phyloP scores from a whole-genome alignment of 2,797 vertebrate species.

The Zenarchopterus dispar region DNA sequence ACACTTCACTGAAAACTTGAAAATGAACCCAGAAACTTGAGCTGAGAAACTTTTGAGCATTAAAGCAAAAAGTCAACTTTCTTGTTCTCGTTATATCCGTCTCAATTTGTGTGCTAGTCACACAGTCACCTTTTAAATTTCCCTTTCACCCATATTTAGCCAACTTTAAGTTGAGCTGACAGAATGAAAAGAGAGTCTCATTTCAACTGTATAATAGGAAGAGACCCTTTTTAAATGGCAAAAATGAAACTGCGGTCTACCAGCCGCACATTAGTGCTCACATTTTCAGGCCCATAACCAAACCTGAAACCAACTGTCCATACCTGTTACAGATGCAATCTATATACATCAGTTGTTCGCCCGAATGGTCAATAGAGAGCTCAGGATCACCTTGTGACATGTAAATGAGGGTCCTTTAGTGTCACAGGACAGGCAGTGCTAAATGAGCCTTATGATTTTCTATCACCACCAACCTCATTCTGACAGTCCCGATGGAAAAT shows the following conservation, averaged over 20 bases:
- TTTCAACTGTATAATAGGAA: conserved; percentile 72
- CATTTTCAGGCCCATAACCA: conserved; percentile 64
- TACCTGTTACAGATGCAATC: conserved; percentile 75
- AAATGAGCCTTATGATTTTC: conserved; percentile 66
- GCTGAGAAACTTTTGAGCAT: conserved; percentile 12
- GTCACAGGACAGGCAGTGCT: conserved; percentile 41
- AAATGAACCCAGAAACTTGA: conserved; percentile 1
- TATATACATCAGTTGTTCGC: conserved; percentile 71
- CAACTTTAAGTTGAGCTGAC: conserved; percentile 61
- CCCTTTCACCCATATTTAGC: conserved; percentile 56
- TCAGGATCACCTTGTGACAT: conserved; percentile 80
- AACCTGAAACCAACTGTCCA: conserved; percentile 74
- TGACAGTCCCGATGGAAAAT: conserved; percentile 20
- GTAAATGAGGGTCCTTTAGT: conserved; percentile 69
- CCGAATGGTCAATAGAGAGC: conserved; percentile 59
- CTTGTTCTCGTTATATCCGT: conserved; percentile 34
- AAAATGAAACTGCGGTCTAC: conserved; percentile 67
- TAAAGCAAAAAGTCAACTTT: conserved; percentile 5
- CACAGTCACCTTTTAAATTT: conserved; percentile 60
- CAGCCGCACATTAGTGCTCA: conserved; percentile 53
- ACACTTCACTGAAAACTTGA: too few species aligned
- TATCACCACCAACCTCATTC: conserved; percentile 33
- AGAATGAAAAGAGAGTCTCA: conserved; percentile 66
- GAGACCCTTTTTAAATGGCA: conserved; percentile 66
- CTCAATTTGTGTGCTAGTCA: conserved; percentile 59